Evolutionary conservation across 2,113 vertebrate species (phyloP).

Genomic region (Heterotis niloticus): DNA sequence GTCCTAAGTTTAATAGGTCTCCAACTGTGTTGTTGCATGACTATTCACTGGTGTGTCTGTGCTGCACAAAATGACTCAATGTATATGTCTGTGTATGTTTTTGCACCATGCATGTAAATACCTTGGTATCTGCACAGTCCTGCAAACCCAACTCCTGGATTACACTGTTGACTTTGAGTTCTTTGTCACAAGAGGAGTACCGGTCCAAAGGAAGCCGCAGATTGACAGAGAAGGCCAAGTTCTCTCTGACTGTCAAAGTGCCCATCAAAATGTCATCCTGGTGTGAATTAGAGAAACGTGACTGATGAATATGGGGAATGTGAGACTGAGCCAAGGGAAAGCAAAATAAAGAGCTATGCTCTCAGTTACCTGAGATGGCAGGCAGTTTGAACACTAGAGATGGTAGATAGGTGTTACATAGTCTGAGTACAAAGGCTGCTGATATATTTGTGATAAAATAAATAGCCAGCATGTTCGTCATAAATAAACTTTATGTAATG

Average conservation of each 20-base stretch:
- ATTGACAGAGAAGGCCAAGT: slow-evolving; percentile 70
- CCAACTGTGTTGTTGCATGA: no score
- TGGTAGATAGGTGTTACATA: no score
- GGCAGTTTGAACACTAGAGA: no score
- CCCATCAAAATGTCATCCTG: slow-evolving; percentile 73
- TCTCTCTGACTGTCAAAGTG: slow-evolving; percentile 66
- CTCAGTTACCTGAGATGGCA: no score
- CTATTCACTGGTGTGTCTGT: not conserved
- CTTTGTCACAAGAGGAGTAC: slow-evolving; percentile 54
- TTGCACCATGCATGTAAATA: slow-evolving; percentile 24
- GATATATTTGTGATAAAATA: no score
- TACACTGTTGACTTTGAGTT: slow-evolving; percentile 54
- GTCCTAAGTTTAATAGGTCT: no score
- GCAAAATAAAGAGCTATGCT: not conserved
- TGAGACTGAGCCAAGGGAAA: not conserved
- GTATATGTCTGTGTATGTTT: not conserved
- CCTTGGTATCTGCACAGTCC: slow-evolving; percentile 69
- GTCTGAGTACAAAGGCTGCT: no score
- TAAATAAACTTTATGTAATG: no score
- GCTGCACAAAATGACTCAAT: not conserved
- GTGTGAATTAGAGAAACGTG: not conserved
- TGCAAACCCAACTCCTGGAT: slow-evolving; percentile 63
- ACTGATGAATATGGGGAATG: not conserved
- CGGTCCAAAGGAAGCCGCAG: slow-evolving; percentile 54
- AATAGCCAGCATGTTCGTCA: no score